Conservation (phyloP, 2,797 vertebrate species). For the Characodon lateralis region DNA sequence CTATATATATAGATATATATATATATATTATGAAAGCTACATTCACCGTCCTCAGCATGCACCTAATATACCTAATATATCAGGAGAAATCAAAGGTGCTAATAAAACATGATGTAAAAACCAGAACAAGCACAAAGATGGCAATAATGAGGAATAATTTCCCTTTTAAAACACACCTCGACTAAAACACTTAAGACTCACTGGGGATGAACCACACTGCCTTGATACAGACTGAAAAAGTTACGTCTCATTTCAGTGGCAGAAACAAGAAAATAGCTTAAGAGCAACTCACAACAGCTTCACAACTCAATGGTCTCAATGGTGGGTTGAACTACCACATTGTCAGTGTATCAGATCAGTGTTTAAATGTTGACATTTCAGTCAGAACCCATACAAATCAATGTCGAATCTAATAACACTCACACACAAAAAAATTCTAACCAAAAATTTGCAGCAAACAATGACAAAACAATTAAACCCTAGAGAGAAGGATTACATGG, state of each 20-base stretch:
- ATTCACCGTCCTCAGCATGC: slow-evolving; percentile 76
- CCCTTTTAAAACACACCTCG: slow-evolving; percentile 79
- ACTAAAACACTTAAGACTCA: slow-evolving; percentile 52
- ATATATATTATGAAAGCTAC: slow-evolving; percentile 72
- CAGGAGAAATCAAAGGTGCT: slow-evolving; percentile 72
- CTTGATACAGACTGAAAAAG: slow-evolving; percentile 52
- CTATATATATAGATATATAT: slow-evolving; percentile 10
- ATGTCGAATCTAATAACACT: slow-evolving; percentile 50
- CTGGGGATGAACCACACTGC: slow-evolving; percentile 47
- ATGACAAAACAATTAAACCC: slow-evolving; percentile 59
- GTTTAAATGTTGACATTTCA: slow-evolving; percentile 51
- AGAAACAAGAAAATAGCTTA: slow-evolving; percentile 59
- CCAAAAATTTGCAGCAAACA: slow-evolving; percentile 53
- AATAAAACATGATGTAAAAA: slow-evolving; percentile 74
- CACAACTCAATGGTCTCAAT: slow-evolving; percentile 35
- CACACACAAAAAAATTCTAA: slow-evolving; percentile 49
- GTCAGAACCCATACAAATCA: slow-evolving; percentile 67
- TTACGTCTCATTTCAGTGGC: slow-evolving; percentile 66
- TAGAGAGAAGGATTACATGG: slow-evolving; percentile 7
- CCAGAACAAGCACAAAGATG: slow-evolving; percentile 63
- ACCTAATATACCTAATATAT: slow-evolving; percentile 46
- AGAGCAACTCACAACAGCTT: slow-evolving; percentile 39
- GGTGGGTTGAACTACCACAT: slow-evolving; percentile 50
- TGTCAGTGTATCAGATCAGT: slow-evolving; percentile 66
- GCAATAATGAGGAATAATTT: slow-evolving; percentile 61